A percentile compares a stretch with the other conserved stretches of the same genome.
These are phyloP conservation scores for Alexandromys fortis DNA, from an alignment of 2,113 vertebrate genomes.

Conservation along the genomic window DNA sequence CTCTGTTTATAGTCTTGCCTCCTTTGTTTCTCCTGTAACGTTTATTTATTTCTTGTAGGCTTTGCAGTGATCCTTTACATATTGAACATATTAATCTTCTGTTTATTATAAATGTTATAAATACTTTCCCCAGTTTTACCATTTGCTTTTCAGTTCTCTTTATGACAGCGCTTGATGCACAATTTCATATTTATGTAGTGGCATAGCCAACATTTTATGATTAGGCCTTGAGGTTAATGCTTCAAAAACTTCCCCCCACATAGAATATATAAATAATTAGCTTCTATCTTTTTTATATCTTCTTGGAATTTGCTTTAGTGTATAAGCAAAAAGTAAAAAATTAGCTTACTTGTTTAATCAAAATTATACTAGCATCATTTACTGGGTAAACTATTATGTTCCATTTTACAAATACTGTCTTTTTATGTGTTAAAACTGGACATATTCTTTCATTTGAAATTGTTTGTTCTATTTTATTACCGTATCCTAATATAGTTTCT, in stretches of 20 bases:
- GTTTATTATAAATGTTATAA: conserved; percentile 35
- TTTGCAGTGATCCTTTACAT: conserved; percentile 46
- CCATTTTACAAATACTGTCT: conserved; percentile 12
- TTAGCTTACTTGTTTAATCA: conserved; percentile 8
- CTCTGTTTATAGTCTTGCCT: not conserved
- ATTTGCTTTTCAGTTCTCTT: conserved; percentile 56
- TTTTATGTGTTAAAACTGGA: not conserved
- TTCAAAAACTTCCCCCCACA: conserved; percentile 43
- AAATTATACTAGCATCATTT: not conserved
- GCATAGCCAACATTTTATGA: conserved; percentile 45
- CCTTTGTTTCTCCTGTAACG: not conserved
- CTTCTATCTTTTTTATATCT: conserved; percentile 3
- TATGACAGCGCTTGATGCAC: conserved; percentile 52
- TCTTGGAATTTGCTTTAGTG: not conserved
- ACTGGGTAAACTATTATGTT: conserved; percentile 2
- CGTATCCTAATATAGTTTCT: not conserved
- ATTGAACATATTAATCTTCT: conserved; percentile 54
- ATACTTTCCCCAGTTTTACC: conserved; percentile 58
- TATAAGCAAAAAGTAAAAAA: not conserved
- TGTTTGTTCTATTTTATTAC: not conserved
- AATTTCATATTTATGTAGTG: conserved; percentile 63
- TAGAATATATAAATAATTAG: conserved; percentile 40
- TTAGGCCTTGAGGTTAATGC: conserved; percentile 8
- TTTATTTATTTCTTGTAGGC: conserved; percentile 51
- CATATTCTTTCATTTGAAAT: not conserved